Evolutionary conservation across 2,888 invertebrate genomes (phyloP), one percentile per base, ranked within the genome.

Genomic region (Entomobrya multifasciata): DNA sequence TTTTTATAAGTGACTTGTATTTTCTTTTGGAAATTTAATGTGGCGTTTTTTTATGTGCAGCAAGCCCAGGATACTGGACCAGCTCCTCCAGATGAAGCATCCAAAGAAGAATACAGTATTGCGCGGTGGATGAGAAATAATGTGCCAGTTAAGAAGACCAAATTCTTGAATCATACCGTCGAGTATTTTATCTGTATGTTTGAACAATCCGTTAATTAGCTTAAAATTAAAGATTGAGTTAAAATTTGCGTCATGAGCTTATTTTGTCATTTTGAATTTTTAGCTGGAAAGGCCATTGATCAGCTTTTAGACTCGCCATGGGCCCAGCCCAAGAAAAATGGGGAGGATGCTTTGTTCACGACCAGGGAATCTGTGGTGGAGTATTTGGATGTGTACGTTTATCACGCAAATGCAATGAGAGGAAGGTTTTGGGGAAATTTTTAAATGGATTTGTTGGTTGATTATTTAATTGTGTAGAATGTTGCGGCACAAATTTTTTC

Each of bases 121-220:
- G 99, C 98, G 0, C 97, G 97, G 93, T 98, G 97, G 96, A 94
- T 99, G 91, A 96, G 97, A 80, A 96, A 97, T 90, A 98, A 98
- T 93, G 96, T 98, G 27, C 97, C 97, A 47, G 96, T 96, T 2
- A 98, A 99, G 93, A 97, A 97, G 92, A 99, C 98, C 0, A 98
- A 98, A 93, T 97, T 99, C 92, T 94, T 98, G 76, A 97, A 97
- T 92, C 99, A 99, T 93, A 96, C 97, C 93, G 99, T 99, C 13
- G 97, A 98, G 92, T 99, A 98, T 93, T 99, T 99, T 92, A 97
- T 97, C 90, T 97, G 98, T 95, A 93, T 92, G 91, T 36, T n/a
- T n/a, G n/a, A n/a, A 52, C 27, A 10, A 8, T 91, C 20, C 25
- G 22, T 13, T 47, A 13, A n/a, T n/a, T n/a, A n/a, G n/a, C n/a